Evolutionary conservation across 2,797 vertebrate species (phyloP).

Genomic region (Benthosema pterotum): DNA sequence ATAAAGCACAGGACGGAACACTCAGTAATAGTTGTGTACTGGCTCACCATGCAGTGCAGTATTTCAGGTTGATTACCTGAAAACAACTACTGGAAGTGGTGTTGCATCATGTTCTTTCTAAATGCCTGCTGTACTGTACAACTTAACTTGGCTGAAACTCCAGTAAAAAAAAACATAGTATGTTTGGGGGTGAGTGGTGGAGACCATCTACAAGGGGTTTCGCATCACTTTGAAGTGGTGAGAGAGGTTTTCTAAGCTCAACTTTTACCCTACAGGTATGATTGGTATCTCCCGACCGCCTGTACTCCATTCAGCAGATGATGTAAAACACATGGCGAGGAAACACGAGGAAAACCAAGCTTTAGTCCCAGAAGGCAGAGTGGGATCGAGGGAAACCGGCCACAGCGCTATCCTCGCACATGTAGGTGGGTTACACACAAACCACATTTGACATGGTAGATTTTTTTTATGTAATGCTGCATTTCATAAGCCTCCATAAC

Average conservation of each 20-base stretch:
- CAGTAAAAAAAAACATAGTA: neutral
- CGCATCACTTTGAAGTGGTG: neutral
- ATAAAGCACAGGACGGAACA: slow-evolving; percentile 24
- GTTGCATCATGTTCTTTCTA: slow-evolving; percentile 39
- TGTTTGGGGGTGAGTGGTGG: neutral
- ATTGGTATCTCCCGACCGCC: slow-evolving; percentile 49
- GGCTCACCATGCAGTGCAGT: slow-evolving; percentile 24
- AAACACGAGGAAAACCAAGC: slow-evolving; percentile 69
- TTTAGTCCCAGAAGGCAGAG: slow-evolving; percentile 56
- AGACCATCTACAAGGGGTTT: slow-evolving; percentile 9
- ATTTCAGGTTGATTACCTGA: slow-evolving; percentile 51
- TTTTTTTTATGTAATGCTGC: slow-evolving; percentile 43
- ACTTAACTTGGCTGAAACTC: neutral
- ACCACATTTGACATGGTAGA: slow-evolving; percentile 47
- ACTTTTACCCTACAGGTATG: slow-evolving; percentile 55
- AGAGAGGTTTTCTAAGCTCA: slow-evolving; percentile 16
- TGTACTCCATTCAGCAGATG: slow-evolving; percentile 40
- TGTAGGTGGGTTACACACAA: slow-evolving; percentile 60
- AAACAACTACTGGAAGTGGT: slow-evolving; percentile 37
- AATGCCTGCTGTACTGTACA: slow-evolving; percentile 23
- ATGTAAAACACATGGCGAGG: slow-evolving; percentile 74
- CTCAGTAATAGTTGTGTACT: slow-evolving; percentile 41
- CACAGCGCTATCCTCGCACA: slow-evolving; percentile 35
- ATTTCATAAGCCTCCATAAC: slow-evolving; percentile 47
- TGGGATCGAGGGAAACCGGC: slow-evolving; percentile 50